Conservation (phyloP, 2,888 invertebrate genomes). For the Pteria penguin region DNA sequence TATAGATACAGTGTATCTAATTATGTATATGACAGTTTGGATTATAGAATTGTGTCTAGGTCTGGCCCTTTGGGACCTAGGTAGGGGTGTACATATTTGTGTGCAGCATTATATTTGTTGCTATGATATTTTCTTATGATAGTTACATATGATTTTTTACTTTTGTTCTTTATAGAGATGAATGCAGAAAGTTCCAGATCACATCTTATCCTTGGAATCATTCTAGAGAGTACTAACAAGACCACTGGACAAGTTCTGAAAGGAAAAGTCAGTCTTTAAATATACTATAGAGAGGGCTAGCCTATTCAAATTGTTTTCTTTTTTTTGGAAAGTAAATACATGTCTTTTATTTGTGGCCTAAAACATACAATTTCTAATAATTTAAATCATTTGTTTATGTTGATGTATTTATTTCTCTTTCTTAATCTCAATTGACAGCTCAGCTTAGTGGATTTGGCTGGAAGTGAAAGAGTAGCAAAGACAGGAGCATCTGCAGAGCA, state of each 20-base stretch:
- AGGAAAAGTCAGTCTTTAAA: constrained; percentile 81
- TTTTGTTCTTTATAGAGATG: constrained; percentile 75
- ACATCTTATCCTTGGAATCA: constrained; percentile 81
- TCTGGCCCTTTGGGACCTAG: too few species aligned
- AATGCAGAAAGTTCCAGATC: constrained; percentile 82
- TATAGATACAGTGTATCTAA: too few species aligned
- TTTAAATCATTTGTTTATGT: too few species aligned
- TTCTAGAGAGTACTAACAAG: constrained; percentile 81
- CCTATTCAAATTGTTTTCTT: too few species aligned
- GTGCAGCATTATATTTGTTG: not conserved
- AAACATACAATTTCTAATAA: too few species aligned
- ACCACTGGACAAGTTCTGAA: constrained; percentile 80
- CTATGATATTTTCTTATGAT: too few species aligned
- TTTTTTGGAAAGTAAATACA: not conserved
- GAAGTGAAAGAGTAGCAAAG: constrained; percentile 81
- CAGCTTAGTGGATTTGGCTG: constrained; percentile 82
- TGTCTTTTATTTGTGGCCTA: not conserved
- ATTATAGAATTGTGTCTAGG: too few species aligned
- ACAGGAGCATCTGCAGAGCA: constrained; percentile 82
- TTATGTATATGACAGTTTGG: too few species aligned
- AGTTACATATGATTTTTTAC: too few species aligned
- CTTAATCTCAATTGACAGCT: too few species aligned
- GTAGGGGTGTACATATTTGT: not conserved
- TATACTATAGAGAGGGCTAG: too few species aligned
- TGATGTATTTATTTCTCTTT: too few species aligned